A percentile compares a stretch with the other conserved stretches of the same genome.
Conservation (phyloP, 2,888 invertebrate genomes). For the Drosophila fulvimacula region DNA sequence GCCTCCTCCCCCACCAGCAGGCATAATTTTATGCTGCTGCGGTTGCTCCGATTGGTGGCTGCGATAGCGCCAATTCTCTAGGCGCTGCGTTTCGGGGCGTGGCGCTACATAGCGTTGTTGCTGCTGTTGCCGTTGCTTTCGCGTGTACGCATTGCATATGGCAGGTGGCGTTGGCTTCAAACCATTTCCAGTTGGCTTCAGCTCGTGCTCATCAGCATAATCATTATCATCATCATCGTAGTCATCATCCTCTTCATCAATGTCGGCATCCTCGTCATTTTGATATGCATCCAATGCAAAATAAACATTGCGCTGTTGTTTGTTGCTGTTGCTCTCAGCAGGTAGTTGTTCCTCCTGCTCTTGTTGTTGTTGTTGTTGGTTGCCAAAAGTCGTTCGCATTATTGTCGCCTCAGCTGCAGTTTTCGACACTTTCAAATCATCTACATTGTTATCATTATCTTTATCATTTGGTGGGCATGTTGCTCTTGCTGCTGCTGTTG, state of each 20-base stretch:
- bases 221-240: conserved; percentile 46
- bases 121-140: conserved; percentile 66
- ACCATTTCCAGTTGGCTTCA: conserved; percentile 8
- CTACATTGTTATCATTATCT: conserved; percentile 44
- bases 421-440: conserved; percentile 48
- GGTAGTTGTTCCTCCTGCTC: conserved; percentile 47
- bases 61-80: conserved; percentile 83
- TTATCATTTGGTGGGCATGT: conserved; percentile 79
- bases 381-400: conserved; percentile 82
- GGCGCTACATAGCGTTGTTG: conserved; percentile 57
- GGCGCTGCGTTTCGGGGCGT: conserved; percentile 43
- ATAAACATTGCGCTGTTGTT: conserved; percentile 70
- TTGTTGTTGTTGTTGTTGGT: conserved; percentile 51
- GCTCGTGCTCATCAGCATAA: conserved; percentile 42
- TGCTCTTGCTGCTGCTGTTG: conserved; percentile 44
- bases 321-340: conserved; percentile 45
- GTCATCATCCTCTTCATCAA: conserved; percentile 63
- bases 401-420: conserved; percentile 71
- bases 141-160: conserved; percentile 61
- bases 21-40: conserved; percentile 34
- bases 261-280: conserved; percentile 70
- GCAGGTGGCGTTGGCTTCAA: conserved; percentile 45
- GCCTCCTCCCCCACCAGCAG: conserved; percentile 24
- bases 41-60: conserved; percentile 70
- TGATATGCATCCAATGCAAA: conserved; percentile 75